A percentile compares a stretch with the other conserved stretches of the same genome.
Conservation (phyloP, 2,113 vertebrate genomes). For the Columbina picui region DNA sequence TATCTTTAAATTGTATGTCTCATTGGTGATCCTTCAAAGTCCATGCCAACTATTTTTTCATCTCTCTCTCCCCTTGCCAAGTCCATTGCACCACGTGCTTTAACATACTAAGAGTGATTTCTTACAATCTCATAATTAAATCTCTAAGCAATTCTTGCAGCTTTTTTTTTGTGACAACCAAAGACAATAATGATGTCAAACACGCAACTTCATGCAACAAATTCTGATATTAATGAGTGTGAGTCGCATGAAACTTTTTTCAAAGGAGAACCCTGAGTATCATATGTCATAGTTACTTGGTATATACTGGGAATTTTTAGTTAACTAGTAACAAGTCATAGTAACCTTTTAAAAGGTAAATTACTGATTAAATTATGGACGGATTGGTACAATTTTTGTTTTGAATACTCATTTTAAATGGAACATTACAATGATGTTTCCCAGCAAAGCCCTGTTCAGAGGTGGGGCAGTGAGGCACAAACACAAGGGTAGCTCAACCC, state of each 20-base stretch:
- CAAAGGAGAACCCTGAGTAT: not conserved
- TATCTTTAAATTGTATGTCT: not conserved
- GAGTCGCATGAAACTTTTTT: not conserved
- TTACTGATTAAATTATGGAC: slow-evolving; percentile 41
- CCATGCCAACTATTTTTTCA: slow-evolving; percentile 5
- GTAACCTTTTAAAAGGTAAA: slow-evolving; percentile 42
- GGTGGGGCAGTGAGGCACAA: not conserved
- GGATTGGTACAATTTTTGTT: not conserved
- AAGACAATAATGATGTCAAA: not conserved
- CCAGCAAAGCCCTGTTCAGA: not conserved
- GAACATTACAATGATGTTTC: not conserved
- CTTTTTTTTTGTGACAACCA: not conserved
- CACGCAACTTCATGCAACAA: not conserved
- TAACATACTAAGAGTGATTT: slow-evolving; percentile 24
- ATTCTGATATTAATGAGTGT: not conserved
- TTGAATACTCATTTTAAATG: not conserved
- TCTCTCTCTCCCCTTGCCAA: not conserved
- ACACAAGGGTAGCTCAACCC: not conserved
- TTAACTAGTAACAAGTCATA: slow-evolving; percentile 56
- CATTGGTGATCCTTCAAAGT: slow-evolving; percentile 18
- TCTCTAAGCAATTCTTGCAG: slow-evolving; percentile 8
- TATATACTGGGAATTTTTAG: not conserved
- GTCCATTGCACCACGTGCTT: slow-evolving; percentile 11
- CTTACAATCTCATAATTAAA: slow-evolving; percentile 50
- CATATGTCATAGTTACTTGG: not conserved